These are phyloP conservation scores for Shargacucullia verbasci DNA, from an alignment of 2,888 invertebrate genomes.

Conservation along the genomic window DNA sequence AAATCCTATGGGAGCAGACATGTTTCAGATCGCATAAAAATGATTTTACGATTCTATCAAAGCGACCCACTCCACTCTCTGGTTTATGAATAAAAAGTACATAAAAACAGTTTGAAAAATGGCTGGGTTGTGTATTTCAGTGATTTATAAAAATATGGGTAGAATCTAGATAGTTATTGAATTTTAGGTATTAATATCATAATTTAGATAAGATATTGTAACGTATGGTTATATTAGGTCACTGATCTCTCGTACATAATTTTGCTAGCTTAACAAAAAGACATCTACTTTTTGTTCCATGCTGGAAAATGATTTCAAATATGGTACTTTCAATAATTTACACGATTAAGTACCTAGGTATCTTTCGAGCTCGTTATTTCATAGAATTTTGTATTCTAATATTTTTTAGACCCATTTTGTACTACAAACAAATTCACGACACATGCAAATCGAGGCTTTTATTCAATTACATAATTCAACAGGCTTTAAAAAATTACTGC, in stretches of 20 bases:
- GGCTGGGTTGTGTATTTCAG: slow-evolving; percentile 46
- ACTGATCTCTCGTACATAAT: too few species aligned
- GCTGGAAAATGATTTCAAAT: too few species aligned
- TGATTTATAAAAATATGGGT: slow-evolving; percentile 42
- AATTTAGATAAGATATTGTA: slow-evolving; percentile 22
- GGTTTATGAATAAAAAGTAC: slow-evolving; percentile 81
- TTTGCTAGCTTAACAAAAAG: too few species aligned
- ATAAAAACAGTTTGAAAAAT: slow-evolving; percentile 72
- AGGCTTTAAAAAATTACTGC: slow-evolving; percentile 53
- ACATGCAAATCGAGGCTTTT: slow-evolving; percentile 49
- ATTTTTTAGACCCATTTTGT: too few species aligned
- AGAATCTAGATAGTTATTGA: too few species aligned
- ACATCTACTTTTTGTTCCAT: too few species aligned
- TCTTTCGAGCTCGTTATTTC: too few species aligned
- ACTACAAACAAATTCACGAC: slow-evolving; percentile 18
- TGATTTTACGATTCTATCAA: slow-evolving; percentile 84
- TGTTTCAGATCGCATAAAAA: slow-evolving; percentile 81
- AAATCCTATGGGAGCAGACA: slow-evolving; percentile 75
- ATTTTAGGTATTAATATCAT: slow-evolving; percentile 23
- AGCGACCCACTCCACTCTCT: slow-evolving; percentile 71
- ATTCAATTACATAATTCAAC: slow-evolving; percentile 55
- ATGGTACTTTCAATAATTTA: too few species aligned
- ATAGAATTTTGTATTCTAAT: too few species aligned
- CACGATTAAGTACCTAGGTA: too few species aligned
- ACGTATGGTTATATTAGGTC: too few species aligned